Conservation (phyloP, 2,888 invertebrate genomes). For the Acanthosepion lycidas region DNA sequence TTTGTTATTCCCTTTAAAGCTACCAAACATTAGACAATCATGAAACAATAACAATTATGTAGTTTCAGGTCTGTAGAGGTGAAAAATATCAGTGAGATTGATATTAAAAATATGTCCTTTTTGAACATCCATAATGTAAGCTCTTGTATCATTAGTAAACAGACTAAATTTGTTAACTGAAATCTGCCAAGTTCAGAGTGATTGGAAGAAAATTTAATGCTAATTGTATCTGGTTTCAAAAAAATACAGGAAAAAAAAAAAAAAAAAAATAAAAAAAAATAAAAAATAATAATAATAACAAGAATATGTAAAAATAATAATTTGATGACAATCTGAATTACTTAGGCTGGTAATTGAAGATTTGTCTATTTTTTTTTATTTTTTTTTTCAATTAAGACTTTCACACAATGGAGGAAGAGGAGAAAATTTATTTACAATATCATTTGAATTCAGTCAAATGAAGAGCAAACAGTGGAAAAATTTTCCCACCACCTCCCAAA, state of each 20-base stretch:
- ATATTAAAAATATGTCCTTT: constrained; percentile 8
- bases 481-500: not conserved
- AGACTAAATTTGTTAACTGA: not conserved
- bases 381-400: not conserved
- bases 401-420: not conserved
- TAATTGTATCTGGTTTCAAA: constrained; percentile 1
- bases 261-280: too few species aligned
- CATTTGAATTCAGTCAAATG: not conserved
- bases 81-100: not conserved
- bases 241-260: not conserved
- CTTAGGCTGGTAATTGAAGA: constrained; percentile 22
- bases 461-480: not conserved
- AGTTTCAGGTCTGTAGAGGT: not conserved
- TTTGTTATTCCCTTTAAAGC: not conserved
- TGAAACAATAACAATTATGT: not conserved
- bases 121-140: not conserved
- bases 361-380: not conserved
- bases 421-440: not conserved
- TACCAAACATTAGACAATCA: not conserved
- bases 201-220: not conserved
- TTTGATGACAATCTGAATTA: constrained; percentile 33
- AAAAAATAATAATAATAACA: too few species aligned
- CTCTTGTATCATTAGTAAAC: constrained; percentile 18
- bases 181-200: not conserved
- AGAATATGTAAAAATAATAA: constrained; percentile 7